Evolutionary conservation across 2,888 invertebrate genomes (phyloP), one percentile per base, ranked within the genome.

Genomic region (Dioctria linearis): DNA sequence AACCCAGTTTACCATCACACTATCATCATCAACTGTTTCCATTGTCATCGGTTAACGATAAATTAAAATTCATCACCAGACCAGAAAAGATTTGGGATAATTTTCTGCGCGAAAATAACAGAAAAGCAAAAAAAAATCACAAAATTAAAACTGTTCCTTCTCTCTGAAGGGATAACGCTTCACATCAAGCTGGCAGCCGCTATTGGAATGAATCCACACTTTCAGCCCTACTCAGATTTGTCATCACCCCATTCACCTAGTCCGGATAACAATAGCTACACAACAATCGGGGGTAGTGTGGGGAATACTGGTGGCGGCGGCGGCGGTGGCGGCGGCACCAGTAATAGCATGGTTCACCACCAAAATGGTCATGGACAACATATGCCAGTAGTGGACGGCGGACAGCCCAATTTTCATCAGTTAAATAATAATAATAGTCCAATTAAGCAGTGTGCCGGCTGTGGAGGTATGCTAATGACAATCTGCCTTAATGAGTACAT

Each of bases 121-220:
- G 25, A 25, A 25, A 25, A 25, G 25, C 25, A 25, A 1, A 25
- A 25, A n/a, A 67, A 67, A 43, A 25, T 25, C 25, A 25, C 25
- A 25, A 49, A 54, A 37, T 46, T 49, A 54, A 71, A 71, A 61
- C 49, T 59, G 61, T 76, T 76, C 25, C 25, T 59, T 61, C 61
- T 49, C 51, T 65, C 49, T 49, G 40, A 51, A 78, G 51, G 78
- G 65, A 66, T 80, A 79, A 83, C 43, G 71, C 92, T 92, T 91
- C 61, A 57, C 43, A 61, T 75, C 95, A 95, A 95, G 92, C 95
- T 95, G 95, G 95, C 95, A 91, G 93, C 94, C 93, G 93, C 94
- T 91, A 90, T 92, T 86, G 94, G 94, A 90, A 95, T 95, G 95
- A 95, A 95, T 93, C 94, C 95, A 91, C 94, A 94, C 91, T 95